Evolutionary conservation across 2,113 vertebrate species (phyloP).

Genomic region (Nycticorax nycticorax): DNA sequence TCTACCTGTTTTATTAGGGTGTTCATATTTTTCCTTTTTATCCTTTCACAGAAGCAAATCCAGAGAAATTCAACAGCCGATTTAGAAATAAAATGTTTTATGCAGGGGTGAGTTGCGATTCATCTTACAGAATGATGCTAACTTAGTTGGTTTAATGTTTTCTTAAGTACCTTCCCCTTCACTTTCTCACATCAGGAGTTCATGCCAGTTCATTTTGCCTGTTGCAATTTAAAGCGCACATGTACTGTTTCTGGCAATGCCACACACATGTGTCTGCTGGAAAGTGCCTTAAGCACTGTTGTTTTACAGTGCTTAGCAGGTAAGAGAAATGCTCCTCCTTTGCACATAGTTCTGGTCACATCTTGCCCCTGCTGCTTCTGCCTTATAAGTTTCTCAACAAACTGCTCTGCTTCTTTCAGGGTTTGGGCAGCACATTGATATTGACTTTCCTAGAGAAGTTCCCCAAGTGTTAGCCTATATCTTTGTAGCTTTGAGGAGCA

Average conservation of each 20-base stretch:
- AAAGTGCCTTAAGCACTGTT: neutral
- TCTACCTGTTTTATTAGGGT: neutral
- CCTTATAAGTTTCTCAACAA: neutral
- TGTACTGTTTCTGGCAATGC: neutral
- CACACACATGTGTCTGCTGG: neutral
- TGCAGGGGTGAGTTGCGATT: constrained; percentile 87
- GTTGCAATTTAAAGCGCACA: neutral
- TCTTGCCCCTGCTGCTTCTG: neutral
- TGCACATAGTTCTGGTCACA: neutral
- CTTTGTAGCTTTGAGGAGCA: neutral
- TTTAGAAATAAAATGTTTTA: constrained; percentile 99
- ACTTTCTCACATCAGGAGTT: neutral
- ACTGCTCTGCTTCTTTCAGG: neutral
- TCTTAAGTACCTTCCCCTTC: neutral
- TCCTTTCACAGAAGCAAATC: constrained; percentile 88
- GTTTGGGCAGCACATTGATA: neutral
- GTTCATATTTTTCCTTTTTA: constrained; percentile 2
- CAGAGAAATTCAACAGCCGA: constrained; percentile 96
- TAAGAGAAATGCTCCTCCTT: neutral
- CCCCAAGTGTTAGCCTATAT: neutral
- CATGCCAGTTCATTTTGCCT: neutral
- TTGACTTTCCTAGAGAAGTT: neutral
- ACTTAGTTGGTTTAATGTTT: neutral
- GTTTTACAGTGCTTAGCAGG: neutral
- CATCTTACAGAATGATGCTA: neutral